phyloP scores from a whole-genome alignment of 2,113 vertebrate genomes.

The Rhea americana region DNA sequence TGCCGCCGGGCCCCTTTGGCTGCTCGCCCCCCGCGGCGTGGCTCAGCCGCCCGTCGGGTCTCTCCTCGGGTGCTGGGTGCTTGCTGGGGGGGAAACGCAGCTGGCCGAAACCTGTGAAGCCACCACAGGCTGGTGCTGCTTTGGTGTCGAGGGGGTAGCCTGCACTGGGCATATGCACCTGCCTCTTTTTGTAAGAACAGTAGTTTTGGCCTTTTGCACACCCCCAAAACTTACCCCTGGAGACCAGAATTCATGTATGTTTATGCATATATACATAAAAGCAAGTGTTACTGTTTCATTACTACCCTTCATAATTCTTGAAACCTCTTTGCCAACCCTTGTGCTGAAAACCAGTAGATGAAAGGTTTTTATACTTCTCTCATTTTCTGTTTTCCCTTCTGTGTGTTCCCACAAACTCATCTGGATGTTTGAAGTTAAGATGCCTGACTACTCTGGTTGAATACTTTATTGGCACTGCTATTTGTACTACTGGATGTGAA shows the following conservation, averaged over 20 bases:
- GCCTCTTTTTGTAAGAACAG: neutral
- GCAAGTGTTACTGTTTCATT: neutral
- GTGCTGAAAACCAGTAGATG: neutral
- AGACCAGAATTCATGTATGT: neutral
- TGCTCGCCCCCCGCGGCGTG: too few relatives aligned
- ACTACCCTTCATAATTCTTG: neutral
- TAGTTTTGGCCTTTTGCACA: neutral
- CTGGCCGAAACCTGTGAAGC: too few relatives aligned
- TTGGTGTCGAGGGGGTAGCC: too few relatives aligned
- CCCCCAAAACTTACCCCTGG: too few relatives aligned
- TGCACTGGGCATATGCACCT: too few relatives aligned
- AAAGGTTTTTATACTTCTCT: neutral
- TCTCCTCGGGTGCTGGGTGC: too few relatives aligned
- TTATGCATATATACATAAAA: too few relatives aligned
- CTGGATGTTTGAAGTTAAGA: neutral
- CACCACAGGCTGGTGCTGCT: too few relatives aligned
- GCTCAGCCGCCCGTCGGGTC: too few relatives aligned
- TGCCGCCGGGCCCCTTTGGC: too few relatives aligned
- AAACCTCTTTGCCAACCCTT: neutral
- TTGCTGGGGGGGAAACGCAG: too few relatives aligned
- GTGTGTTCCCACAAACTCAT: neutral
- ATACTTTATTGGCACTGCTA: neutral
- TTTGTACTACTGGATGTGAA: neutral
- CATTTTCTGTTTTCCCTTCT: neutral
- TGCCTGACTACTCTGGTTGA: neutral